Evolutionary conservation across 2,113 vertebrate genomes (phyloP), one percentile per base, ranked within the genome.

Genomic region (Stigmatopora argus): DNA sequence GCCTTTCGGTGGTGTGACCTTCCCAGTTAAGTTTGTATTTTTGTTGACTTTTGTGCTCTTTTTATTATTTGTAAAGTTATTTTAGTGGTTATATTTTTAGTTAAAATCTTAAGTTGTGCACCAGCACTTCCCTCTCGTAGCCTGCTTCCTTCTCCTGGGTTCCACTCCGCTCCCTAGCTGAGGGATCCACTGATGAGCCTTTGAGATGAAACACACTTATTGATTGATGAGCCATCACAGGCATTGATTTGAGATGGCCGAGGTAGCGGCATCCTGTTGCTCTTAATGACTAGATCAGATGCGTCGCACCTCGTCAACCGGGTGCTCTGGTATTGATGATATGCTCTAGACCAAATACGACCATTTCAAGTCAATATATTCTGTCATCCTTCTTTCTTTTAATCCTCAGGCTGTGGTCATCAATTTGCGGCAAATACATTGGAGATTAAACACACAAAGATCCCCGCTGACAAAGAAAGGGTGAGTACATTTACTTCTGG

Each of bases 161-260:
- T 31, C 26, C 26, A 31, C 26, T 48, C 59, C 60, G 53, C 46
- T 72, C 72, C 23, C 46, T 80, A 89, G 82, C 82, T 83, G 82
- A 51, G 69, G 89, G 65, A 65, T 60, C 83, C 73, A 68, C 81
- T 87, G 89, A 90, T 86, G 87, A 90, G 85, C 71, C 80, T 81
- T 84, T 64, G 77, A 84, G 85, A 89, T 89, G 85, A 86, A 88
- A 83, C 82, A 82, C 81, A 58, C 79, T 84, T 81, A 91, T 88
- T 89, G 88, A 91, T 91, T 90, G 83, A 82, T 78, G 77, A 81
- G 70, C 76, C 63, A 73, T 85, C 84, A 85, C 85, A 86, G 83
- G 74, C 86, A 91, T 89, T 87, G 89, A 92, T 91, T 84, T 77
- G 80, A 87, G 84, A 88, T 81, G 81, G 84, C 87, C 71, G 82